These are phyloP conservation scores for Diabrotica undecimpunctata DNA, from an alignment of 1,140 invertebrate genomes.

Conservation along the genomic window DNA sequence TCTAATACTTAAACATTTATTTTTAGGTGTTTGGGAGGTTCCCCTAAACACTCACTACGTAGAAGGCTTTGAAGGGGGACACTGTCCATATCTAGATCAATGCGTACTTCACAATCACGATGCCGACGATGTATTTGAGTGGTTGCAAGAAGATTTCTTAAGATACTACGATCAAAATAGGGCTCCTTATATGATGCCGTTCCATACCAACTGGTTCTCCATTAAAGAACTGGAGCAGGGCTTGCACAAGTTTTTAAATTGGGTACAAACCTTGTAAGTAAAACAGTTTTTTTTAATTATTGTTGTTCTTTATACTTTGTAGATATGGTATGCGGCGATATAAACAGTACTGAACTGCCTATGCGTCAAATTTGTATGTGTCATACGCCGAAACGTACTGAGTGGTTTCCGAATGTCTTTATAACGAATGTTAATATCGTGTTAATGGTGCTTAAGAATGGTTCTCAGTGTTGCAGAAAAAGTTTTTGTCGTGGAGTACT, in stretches of 20 bases:
- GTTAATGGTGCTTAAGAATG: no score
- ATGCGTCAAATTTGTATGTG: no score
- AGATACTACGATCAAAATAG: conserved; percentile 82
- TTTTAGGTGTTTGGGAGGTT: conserved; percentile 85
- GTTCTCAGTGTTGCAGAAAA: no score
- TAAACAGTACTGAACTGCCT: no score
- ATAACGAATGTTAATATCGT: no score
- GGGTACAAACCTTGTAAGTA: conserved; percentile 72
- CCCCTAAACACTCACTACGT: conserved; percentile 89
- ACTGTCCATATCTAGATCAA: conserved; percentile 89
- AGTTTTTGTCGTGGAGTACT: no score
- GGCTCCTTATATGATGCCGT: conserved; percentile 90
- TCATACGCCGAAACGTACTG: no score
- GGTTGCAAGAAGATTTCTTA: conserved; percentile 87
- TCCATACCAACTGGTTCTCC: conserved; percentile 94
- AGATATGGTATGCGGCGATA: no score
- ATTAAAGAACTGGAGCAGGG: conserved; percentile 81
- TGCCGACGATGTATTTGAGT: conserved; percentile 81
- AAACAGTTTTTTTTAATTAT: not conserved
- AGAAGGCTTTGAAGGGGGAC: conserved; percentile 83
- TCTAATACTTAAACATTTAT: not conserved
- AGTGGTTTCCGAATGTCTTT: no score
- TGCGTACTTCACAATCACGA: conserved; percentile 89
- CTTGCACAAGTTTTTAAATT: conserved; percentile 82
- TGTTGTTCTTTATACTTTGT: conserved; percentile 10